A percentile compares a stretch with the other conserved stretches of the same genome.
phyloP scores from a whole-genome alignment of 2,888 invertebrate genomes.

The Oxycera nigricornis region DNA sequence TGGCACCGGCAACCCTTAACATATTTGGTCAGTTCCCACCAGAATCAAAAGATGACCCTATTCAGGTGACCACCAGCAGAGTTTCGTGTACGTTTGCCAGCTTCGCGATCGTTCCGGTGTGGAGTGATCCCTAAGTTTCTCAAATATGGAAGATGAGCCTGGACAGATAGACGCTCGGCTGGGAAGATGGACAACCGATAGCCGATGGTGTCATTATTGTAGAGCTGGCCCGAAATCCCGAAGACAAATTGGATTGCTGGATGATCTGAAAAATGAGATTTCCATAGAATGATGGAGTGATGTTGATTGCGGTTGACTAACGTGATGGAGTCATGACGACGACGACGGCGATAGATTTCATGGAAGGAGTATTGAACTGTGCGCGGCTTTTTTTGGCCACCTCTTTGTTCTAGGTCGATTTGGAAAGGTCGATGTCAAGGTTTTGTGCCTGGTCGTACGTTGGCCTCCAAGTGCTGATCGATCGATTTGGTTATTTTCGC shows the following conservation, averaged over 20 bases:
- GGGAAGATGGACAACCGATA: background rate
- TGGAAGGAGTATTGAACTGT: conserved; percentile 30
- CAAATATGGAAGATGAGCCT: background rate
- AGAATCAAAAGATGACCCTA: background rate
- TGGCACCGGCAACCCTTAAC: background rate
- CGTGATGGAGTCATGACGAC: conserved; percentile 2
- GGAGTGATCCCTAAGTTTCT: background rate
- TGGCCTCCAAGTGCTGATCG: conserved; percentile 12
- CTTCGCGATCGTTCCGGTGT: background rate
- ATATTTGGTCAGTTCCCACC: background rate
- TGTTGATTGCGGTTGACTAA: conserved; percentile 33
- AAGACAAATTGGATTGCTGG: background rate
- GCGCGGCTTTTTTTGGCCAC: background rate
- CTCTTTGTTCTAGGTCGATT: conserved; percentile 35
- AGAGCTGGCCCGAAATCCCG: conserved; percentile 1
- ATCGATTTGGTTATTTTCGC: conserved; percentile 32
- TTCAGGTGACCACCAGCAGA: background rate
- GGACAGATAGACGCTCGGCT: background rate
- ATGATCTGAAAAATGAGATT: conserved; percentile 32
- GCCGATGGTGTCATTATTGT: conserved; percentile 20
- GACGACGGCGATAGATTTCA: background rate
- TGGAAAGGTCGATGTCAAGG: conserved; percentile 37
- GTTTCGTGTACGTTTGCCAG: background rate
- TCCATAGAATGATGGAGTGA: conserved; percentile 31
- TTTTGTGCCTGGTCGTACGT: conserved; percentile 14